Evolutionary conservation across 1,140 invertebrate species (phyloP).

Genomic region (Drosophila dunni): DNA sequence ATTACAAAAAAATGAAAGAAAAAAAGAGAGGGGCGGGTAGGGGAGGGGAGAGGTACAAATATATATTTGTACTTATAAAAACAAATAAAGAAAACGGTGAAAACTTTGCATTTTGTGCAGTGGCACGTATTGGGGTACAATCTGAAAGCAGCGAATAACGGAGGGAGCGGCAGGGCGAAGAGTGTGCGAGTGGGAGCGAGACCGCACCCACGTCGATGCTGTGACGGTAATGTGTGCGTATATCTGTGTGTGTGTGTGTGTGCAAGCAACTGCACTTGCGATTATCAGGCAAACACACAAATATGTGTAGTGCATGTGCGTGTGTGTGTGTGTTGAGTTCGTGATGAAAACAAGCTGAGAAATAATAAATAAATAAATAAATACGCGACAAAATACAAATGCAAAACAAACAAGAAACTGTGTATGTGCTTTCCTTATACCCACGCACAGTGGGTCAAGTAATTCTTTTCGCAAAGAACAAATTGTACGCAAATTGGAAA

Average conservation of each 20-base stretch:
- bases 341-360: slow-evolving; percentile 47
- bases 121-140: slow-evolving; percentile 53
- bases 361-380: slow-evolving; percentile 39
- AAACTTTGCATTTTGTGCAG: slow-evolving; percentile 62
- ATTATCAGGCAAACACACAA: slow-evolving; percentile 44
- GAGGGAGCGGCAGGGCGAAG: background rate
- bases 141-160: background rate
- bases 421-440: slow-evolving; percentile 10
- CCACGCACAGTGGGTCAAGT: background rate
- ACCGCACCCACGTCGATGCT: slow-evolving; percentile 52
- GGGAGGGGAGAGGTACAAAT: background rate
- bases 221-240: slow-evolving; percentile 1
- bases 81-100: slow-evolving; percentile 36
- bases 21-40: background rate
- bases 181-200: background rate
- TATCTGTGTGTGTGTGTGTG: slow-evolving; percentile 33
- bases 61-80: background rate
- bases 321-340: slow-evolving; percentile 10
- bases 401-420: slow-evolving; percentile 9
- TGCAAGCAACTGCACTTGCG: slow-evolving; percentile 51
- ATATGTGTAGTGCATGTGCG: background rate
- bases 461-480: too few relatives aligned
- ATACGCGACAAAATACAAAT: slow-evolving; percentile 40
- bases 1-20: slow-evolving; percentile 10
- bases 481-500: too few relatives aligned